phyloP scores from a whole-genome alignment of 2,888 invertebrate species.

The Nebria salina region DNA sequence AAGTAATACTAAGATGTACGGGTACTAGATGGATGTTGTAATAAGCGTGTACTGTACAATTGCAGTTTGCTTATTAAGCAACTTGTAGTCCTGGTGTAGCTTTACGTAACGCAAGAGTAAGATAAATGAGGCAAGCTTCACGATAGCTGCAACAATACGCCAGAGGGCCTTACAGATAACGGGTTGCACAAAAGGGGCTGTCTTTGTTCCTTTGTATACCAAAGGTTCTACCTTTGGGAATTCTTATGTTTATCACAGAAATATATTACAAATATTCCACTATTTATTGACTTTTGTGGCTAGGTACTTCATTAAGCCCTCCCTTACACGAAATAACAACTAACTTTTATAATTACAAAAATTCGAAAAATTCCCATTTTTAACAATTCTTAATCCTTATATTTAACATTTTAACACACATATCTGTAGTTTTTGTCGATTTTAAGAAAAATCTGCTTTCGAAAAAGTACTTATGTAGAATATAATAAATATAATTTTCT shows the following conservation, averaged over 20 bases:
- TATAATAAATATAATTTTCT: no score
- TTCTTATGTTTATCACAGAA: not conserved
- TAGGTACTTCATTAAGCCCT: no score
- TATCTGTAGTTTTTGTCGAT: no score
- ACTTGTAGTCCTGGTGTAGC: constrained; percentile 10
- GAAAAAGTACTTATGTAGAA: no score
- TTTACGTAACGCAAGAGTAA: constrained; percentile 4
- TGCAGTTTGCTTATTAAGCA: constrained; percentile 15
- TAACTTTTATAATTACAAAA: no score
- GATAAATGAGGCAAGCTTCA: not conserved
- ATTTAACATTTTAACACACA: no score
- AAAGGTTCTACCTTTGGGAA: constrained; percentile 3
- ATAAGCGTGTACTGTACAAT: not conserved
- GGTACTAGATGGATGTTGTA: not conserved
- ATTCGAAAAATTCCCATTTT: no score
- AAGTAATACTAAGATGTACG: no score
- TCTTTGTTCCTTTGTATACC: constrained; percentile 9
- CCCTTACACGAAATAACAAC: no score
- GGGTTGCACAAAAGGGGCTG: not conserved
- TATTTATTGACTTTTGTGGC: not conserved
- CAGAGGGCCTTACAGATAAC: not conserved
- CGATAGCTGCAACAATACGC: constrained; percentile 9
- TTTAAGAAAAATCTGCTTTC: no score
- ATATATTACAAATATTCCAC: not conserved
- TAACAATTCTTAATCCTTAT: no score